Evolutionary conservation across 2,797 vertebrate genomes (phyloP).

Genomic region (Catharus ustulatus): DNA sequence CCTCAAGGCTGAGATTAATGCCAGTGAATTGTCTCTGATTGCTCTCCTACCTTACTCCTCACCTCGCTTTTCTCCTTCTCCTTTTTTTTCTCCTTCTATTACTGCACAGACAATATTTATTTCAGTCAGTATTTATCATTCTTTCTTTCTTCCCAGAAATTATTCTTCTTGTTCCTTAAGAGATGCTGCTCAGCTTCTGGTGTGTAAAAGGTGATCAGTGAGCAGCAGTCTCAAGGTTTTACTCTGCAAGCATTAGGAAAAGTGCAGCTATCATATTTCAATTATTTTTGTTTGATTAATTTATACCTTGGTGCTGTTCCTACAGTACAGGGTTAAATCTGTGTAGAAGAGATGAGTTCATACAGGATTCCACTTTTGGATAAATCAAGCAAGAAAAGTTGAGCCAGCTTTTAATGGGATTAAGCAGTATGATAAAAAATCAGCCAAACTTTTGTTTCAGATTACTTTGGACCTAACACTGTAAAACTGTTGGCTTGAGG

Average conservation of each 20-base stretch:
- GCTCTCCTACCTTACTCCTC: neutral
- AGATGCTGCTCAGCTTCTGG: neutral
- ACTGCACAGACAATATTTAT: neutral
- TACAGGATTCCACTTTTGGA: neutral
- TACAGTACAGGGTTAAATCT: neutral
- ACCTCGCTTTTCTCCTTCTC: neutral
- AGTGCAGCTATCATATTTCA: neutral
- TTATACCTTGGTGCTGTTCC: neutral
- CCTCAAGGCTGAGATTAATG: neutral
- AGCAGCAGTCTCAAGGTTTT: neutral
- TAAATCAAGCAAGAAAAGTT: neutral
- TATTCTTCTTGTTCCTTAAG: neutral
- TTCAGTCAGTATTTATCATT: neutral
- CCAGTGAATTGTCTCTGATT: neutral
- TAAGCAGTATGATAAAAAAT: neutral
- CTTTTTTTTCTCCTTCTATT: neutral
- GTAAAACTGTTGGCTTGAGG: neutral
- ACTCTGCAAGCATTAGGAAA: neutral
- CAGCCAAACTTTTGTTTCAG: slow-evolving; percentile 7
- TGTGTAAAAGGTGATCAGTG: neutral
- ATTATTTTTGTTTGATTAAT: neutral
- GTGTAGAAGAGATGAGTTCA: neutral
- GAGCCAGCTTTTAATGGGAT: neutral
- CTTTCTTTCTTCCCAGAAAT: neutral
- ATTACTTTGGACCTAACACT: neutral